Base-by-base conservation (phyloP, 2,888 invertebrate genomes). In the Mythimna ferrago region DNA sequence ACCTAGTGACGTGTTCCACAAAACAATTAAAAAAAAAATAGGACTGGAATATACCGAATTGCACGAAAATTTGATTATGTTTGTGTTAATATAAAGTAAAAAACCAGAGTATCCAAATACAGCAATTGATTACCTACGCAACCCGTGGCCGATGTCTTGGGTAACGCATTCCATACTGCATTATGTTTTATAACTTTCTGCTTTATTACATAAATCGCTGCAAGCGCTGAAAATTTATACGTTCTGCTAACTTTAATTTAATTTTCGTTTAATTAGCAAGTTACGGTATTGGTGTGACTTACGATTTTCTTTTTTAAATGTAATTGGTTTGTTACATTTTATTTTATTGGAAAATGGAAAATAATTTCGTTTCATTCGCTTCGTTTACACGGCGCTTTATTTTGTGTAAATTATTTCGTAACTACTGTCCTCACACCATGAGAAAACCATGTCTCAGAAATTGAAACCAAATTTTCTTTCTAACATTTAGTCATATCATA, bases 111-210 rank as follows among this genome's bases (percentile, higher is more conserved):
- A 60, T 51, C 78, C 69, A 78, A 84, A 74, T 83, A 79, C 83
- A 81, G 68, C 81, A 78, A 84, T 76, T 85, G 87, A 86, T 88
- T 88, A 83, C 80, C 90, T 92, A 87, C 88, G 87, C 88, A 91
- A 93, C 84, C 86, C 89, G 74, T 89, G 90, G 87, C 91, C 90
- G 85, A 92, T 92, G 87, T 89, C 91, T 92, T 91, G 88, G 86
- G 89, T 89, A 92, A 91, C 88, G 86, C 91, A 90, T 91, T 91
- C 89, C 89, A 78, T 88, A 84, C 87, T 76, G 26, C 51, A 76
- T 81, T 85, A 78, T 87, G 85, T 87, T 88, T 89, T 89, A 90
- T 89, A 87, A 89, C 89, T 85, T 85, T 81, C 82, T 79, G 85
- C 83, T 83, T 80, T 83, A 83, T 89, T 89, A 86, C 79, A 83